A percentile compares a stretch with the other conserved stretches of the same genome.
Conservation (phyloP, 1,140 invertebrate genomes). For the Drosophila bocqueti region DNA sequence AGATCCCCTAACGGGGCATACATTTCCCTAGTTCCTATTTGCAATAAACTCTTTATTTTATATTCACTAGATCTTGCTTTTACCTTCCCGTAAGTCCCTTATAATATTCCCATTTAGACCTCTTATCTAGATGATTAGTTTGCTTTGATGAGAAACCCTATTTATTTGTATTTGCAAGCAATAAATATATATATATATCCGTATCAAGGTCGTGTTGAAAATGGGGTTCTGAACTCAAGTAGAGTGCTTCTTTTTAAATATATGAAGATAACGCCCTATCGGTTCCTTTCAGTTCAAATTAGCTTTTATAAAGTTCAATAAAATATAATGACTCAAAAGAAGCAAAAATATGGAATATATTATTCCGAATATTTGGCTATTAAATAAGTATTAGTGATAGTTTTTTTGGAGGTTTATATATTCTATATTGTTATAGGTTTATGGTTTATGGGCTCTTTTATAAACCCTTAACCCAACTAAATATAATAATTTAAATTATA, state of each 20-base stretch:
- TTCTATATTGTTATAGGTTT: background rate
- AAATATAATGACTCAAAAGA: background rate
- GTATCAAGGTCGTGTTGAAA: constrained; percentile 14
- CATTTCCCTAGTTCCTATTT: background rate
- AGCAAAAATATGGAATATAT: too few species aligned
- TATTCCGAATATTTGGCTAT: background rate
- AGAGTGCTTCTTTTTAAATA: constrained; percentile 17
- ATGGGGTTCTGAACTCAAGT: background rate
- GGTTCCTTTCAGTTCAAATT: too few species aligned
- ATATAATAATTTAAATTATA: background rate
- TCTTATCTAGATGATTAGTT: constrained; percentile 9
- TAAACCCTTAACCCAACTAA: background rate
- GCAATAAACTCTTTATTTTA: background rate
- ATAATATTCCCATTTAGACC: background rate
- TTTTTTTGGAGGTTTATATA: background rate
- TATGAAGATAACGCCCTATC: background rate
- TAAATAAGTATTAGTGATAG: background rate
- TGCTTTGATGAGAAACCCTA: constrained; percentile 5
- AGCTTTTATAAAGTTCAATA: background rate
- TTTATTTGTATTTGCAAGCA: constrained; percentile 16
- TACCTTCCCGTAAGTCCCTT: background rate
- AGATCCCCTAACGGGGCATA: too few species aligned
- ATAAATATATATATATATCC: constrained; percentile 6
- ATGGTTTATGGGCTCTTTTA: background rate
- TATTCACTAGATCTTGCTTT: background rate